Percentiles rank a stretch among this genome's conserved stretches.
Evolutionary conservation across 2,113 vertebrate genomes (phyloP).

Genomic region (Crypturellus undulatus): DNA sequence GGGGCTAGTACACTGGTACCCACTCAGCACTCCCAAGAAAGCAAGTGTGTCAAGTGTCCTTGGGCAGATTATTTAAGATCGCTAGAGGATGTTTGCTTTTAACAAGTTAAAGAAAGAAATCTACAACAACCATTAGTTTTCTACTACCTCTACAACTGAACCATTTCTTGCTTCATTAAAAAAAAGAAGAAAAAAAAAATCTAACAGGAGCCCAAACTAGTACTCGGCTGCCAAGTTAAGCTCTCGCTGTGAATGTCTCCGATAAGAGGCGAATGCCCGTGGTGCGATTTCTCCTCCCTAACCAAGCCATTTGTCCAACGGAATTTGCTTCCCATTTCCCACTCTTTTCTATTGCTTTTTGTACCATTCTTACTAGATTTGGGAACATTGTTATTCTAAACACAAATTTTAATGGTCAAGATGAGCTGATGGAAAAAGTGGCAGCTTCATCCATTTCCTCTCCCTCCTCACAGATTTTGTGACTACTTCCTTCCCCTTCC

Average conservation of each 20-base stretch:
- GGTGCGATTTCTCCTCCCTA: conserved; percentile 4
- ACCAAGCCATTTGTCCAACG: not conserved
- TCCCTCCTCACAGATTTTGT: not conserved
- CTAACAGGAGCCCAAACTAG: conserved; percentile 45
- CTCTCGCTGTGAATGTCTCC: conserved; percentile 16
- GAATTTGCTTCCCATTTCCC: not conserved
- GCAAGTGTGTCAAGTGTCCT: conserved; percentile 55
- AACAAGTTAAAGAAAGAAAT: conserved; percentile 38
- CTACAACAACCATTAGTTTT: conserved; percentile 61
- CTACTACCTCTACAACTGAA: conserved; percentile 23
- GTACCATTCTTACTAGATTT: not conserved
- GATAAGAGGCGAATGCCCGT: not conserved
- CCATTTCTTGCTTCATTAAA: conserved; percentile 9
- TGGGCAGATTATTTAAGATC: conserved; percentile 74
- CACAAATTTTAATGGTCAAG: not conserved
- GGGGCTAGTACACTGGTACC: conserved; percentile 19
- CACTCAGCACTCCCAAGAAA: conserved; percentile 49
- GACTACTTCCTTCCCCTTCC: not conserved
- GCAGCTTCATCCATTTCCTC: not conserved
- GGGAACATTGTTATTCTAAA: not conserved
- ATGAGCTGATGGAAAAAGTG: not conserved
- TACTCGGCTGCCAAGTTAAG: conserved; percentile 61
- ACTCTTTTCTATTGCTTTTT: not conserved
- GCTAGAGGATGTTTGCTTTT: conserved; percentile 74
- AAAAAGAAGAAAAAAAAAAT: conserved; percentile 30